Percentiles rank a stretch among this genome's conserved stretches.
Evolutionary conservation across 2,888 invertebrate species (phyloP).

Genomic region (Drosophila mettleri): DNA sequence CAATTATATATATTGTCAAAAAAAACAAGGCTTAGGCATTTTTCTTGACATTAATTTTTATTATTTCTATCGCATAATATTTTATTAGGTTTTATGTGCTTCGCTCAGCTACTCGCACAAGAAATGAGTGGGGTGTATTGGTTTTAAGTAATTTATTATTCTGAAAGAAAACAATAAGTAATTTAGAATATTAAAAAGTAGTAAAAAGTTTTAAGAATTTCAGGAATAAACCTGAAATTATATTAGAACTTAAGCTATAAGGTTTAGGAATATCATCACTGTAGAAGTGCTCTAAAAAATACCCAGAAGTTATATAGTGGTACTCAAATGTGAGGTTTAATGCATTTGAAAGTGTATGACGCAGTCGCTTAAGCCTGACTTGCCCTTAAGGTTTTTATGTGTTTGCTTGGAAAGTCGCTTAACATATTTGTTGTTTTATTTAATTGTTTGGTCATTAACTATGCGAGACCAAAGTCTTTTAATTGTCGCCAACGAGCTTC

Average conservation of each 20-base stretch:
- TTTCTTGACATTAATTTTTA: slow-evolving; percentile 35
- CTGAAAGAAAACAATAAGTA: no score
- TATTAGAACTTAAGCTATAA: no score
- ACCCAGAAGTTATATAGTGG: no score
- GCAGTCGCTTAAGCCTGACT: background rate
- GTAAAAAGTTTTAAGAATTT: no score
- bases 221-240: no score
- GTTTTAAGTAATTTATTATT: background rate
- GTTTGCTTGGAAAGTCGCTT: slow-evolving; percentile 56
- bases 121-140: background rate
- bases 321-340: no score
- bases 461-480: slow-evolving; percentile 60
- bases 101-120: background rate
- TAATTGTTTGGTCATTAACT: slow-evolving; percentile 63
- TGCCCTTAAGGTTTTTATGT: slow-evolving; percentile 5
- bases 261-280: no score
- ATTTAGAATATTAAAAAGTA: no score
- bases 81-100: slow-evolving; percentile 51
- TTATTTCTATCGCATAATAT: slow-evolving; percentile 39
- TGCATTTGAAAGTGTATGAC: background rate
- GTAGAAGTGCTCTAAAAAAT: no score
- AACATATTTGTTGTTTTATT: slow-evolving; percentile 61
- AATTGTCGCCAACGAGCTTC: slow-evolving; percentile 60
- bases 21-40: slow-evolving; percentile 13
- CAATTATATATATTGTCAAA: slow-evolving; percentile 32